Evolutionary conservation across 2,797 vertebrate species (phyloP), one percentile per base, ranked within the genome.

Genomic region (Chelidonichthys spinosus): DNA sequence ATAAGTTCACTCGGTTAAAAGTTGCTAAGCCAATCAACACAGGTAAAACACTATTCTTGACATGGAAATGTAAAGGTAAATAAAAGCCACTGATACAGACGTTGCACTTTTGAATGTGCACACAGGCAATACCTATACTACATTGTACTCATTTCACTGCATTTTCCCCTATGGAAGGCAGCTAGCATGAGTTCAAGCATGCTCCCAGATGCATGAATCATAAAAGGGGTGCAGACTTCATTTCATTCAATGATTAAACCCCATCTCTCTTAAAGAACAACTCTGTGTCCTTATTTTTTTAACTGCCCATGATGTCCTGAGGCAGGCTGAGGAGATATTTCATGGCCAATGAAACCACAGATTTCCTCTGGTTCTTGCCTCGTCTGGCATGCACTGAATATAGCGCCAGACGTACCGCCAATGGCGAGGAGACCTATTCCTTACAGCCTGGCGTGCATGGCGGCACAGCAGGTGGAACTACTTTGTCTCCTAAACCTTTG

Each of bases 1-100:
- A 93, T 84, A 91, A 90, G 85, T 91, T 90, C 66, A 86, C 89
- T 91, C 74, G 88, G 84, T 89, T 91, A 71, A 91, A 86, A 87
- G 63, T 91, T 90, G 86, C 79, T 85, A 79, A 87, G 74, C 18
- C 39, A 70, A 46, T 84, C 62, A 78, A 40, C 47, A 9, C 68
- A 63, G 14, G 50, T 54, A 40, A 36, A 55, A 14, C 40, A 18
- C 25, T 84, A 54, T 76, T 63, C 37, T 59, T 49, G 60, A 78
- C 59, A 61, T 9, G 3, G 52, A 66, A 40, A 78, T 47, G 35
- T 3, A 47, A 50, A 44, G 25, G 15, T 47, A 6, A 44, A 37
- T 35, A 39, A 75, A 64, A 52, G 25, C 32, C 15, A 36, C 2
- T 32, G 25, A 74, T 32, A 47, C 8, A 40, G 14, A 35, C 39